A percentile compares a stretch with the other conserved stretches of the same genome.
Evolutionary conservation across 2,113 vertebrate genomes (phyloP).

Genomic region (Hoplias malabaricus): DNA sequence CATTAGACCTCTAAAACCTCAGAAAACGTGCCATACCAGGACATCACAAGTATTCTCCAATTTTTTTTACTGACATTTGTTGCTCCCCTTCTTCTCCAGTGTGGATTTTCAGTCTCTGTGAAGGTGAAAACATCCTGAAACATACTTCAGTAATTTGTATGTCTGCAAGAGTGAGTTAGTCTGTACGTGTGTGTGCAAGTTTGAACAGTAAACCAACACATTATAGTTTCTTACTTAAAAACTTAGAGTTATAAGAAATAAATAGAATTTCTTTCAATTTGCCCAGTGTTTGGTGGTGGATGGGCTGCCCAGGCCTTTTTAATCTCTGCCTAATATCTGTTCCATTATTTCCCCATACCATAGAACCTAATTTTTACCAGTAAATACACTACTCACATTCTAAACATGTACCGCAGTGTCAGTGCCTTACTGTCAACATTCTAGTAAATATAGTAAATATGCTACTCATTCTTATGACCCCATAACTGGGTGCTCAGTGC

Average conservation of each 20-base stretch:
- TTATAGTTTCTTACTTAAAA: not conserved
- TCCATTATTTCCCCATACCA: conserved; percentile 9
- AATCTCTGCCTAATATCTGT: not conserved
- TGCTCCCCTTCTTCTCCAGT: conserved; percentile 35
- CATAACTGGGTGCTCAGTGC: not conserved
- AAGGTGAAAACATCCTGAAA: conserved; percentile 35
- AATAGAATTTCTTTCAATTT: not conserved
- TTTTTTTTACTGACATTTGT: conserved; percentile 21
- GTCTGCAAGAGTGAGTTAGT: conserved; percentile 1
- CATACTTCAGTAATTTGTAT: not conserved
- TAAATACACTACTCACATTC: conserved; percentile 22
- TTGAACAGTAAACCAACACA: not conserved
- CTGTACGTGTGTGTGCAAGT: not conserved
- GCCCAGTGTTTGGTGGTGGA: not conserved
- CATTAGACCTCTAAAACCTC: conserved; percentile 39
- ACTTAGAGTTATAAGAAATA: not conserved
- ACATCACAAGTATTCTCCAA: conserved; percentile 23
- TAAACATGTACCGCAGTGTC: conserved; percentile 62
- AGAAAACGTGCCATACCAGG: conserved; percentile 8
- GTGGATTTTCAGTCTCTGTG: conserved; percentile 37
- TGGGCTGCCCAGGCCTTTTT: not conserved
- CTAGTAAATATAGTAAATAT: conserved; percentile 7
- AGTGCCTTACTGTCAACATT: conserved; percentile 76
- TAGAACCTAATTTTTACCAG: not conserved
- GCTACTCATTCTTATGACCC: not conserved